Evolutionary conservation across 2,888 invertebrate genomes (phyloP).

Genomic region (Agonopterix alstromeriana): DNA sequence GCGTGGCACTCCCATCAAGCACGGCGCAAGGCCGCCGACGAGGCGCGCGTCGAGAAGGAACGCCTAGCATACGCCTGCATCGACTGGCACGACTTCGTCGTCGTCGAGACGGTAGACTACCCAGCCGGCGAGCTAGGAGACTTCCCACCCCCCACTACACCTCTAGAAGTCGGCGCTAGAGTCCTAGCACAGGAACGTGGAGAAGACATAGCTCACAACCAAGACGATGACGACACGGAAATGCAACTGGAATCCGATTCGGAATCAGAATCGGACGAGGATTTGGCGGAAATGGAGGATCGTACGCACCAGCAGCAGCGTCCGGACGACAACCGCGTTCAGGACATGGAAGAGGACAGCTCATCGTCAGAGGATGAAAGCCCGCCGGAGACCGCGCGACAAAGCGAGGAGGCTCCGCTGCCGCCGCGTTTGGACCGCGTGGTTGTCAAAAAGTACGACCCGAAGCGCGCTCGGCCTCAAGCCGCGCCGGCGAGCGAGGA

Average conservation of each 20-base stretch:
- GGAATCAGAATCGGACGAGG: conserved; percentile 67
- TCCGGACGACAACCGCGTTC: conserved; percentile 77
- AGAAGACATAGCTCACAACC: conserved; percentile 76
- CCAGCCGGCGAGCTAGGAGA: conserved; percentile 97
- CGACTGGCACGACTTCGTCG: conserved; percentile 99
- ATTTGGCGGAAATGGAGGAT: conserved; percentile 83
- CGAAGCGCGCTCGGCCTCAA: conserved; percentile 80
- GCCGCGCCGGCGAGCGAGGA: conserved; percentile 82
- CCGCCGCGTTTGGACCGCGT: conserved; percentile 95
- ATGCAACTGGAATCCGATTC: conserved; percentile 94
- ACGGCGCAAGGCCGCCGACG: conserved; percentile 93
- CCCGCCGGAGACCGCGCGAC: conserved; percentile 42
- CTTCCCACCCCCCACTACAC: conserved; percentile 98
- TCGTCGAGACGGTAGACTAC: conserved; percentile 99
- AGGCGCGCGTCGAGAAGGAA: conserved; percentile 96
- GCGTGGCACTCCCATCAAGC: conserved; percentile 98
- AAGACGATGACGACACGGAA: conserved; percentile 85
- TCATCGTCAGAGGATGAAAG: conserved; percentile 72
- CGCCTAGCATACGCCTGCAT: conserved; percentile 97
- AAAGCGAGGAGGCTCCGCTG: conserved; percentile 78
- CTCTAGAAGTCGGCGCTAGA: conserved; percentile 96
- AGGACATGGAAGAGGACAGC: conserved; percentile 96
- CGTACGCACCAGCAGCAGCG: conserved; percentile 58
- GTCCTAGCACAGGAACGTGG: conserved; percentile 89
- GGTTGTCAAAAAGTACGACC: conserved; percentile 98